Evolutionary conservation across 2,888 invertebrate genomes (phyloP).

Genomic region (Tenthredo livida): DNA sequence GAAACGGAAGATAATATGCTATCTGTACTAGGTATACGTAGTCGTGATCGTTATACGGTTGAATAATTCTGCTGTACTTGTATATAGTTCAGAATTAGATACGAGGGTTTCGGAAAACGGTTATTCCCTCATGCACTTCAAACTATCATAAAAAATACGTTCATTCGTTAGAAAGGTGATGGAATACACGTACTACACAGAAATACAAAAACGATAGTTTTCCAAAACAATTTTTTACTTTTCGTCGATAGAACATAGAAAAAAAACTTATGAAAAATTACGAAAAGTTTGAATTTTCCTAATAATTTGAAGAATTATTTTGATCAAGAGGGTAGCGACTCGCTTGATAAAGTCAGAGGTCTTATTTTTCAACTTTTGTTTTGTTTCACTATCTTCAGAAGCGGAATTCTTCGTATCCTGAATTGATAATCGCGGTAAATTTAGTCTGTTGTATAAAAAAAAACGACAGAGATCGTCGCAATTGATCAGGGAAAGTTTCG

Average conservation of each 20-base stretch:
- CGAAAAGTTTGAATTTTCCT: no score
- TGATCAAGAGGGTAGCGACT: no score
- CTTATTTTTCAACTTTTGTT: not conserved
- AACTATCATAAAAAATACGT: no score
- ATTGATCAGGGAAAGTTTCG: slow-evolving; percentile 35
- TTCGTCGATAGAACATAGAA: no score
- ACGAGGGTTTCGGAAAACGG: no score
- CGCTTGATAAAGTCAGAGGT: not conserved
- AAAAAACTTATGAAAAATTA: no score
- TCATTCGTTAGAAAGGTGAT: no score
- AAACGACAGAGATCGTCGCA: not conserved
- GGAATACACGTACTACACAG: no score
- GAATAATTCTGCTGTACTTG: not conserved
- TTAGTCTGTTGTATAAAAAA: not conserved
- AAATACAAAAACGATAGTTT: no score
- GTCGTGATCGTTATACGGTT: not conserved
- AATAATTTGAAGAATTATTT: no score
- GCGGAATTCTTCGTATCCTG: not conserved
- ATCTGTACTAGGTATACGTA: not conserved
- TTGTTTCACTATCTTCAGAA: not conserved
- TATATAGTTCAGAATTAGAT: not conserved
- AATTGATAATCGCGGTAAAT: not conserved
- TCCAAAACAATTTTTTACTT: no score
- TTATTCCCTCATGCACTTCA: no score
- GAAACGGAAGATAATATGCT: slow-evolving; percentile 10